phyloP scores from a whole-genome alignment of 1,140 invertebrate species.

The Caligus rogercresseyi region DNA sequence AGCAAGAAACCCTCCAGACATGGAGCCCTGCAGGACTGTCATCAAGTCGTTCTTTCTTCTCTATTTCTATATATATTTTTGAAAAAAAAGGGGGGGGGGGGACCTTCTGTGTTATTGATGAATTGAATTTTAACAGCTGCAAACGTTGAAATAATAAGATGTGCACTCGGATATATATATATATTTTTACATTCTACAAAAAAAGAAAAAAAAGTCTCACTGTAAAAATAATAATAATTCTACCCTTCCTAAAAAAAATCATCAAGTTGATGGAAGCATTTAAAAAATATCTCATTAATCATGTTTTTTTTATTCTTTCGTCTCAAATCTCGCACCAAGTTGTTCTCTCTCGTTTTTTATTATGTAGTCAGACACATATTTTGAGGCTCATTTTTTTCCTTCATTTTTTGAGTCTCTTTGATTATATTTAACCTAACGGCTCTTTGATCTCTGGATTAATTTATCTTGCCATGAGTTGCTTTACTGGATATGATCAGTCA shows the following conservation, averaged over 20 bases:
- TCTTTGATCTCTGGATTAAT: too few relatives aligned
- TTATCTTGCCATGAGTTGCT: too few relatives aligned
- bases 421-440: too few relatives aligned
- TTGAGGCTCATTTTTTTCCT: too few relatives aligned
- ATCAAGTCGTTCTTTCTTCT: not conserved
- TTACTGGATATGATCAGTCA: too few relatives aligned
- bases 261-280: not conserved
- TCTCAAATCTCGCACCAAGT: too few relatives aligned
- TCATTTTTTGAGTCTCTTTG: too few relatives aligned
- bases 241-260: not conserved
- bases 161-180: not conserved
- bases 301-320: not conserved
- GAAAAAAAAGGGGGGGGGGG: not conserved
- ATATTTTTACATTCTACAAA: too few relatives aligned
- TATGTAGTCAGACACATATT: too few relatives aligned
- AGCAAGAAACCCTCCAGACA: too few relatives aligned
- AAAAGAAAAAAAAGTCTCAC: constrained; percentile 1
- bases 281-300: not conserved
- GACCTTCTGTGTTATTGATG: not conserved
- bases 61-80: not conserved
- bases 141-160: not conserved
- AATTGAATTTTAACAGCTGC: not conserved
- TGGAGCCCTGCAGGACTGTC: not conserved
- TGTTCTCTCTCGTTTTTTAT: too few relatives aligned
- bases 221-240: too few relatives aligned